Percentiles rank a stretch among this genome's conserved stretches.
These are phyloP conservation scores for Ptychobarbus kaznakovi DNA, from an alignment of 2,797 vertebrate species.

Conservation along the genomic window DNA sequence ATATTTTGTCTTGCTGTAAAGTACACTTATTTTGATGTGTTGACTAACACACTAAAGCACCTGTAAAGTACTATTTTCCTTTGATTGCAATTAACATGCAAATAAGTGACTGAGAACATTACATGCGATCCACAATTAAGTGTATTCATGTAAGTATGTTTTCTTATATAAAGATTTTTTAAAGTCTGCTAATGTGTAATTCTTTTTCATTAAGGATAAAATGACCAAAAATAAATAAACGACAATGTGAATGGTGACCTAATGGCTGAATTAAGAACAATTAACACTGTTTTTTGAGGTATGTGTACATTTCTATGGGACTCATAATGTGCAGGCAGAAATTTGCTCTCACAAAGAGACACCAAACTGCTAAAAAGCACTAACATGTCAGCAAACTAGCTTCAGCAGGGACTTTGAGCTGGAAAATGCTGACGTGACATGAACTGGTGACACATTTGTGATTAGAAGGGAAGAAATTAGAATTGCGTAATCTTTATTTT, in stretches of 20 bases:
- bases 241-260: not conserved
- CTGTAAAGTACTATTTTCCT: not conserved
- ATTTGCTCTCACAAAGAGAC: not conserved
- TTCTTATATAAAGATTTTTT: not conserved
- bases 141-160: not conserved
- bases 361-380: not conserved
- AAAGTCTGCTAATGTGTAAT: not conserved
- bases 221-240: not conserved
- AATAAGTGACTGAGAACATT: not conserved
- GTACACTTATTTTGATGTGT: not conserved
- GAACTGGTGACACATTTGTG: conserved; percentile 31
- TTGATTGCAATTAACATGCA: not conserved
- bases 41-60: not conserved
- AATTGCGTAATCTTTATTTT: not conserved
- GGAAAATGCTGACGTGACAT: not conserved
- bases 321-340: not conserved
- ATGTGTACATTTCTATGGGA: not conserved
- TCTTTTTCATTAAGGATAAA: not conserved
- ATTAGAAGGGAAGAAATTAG: conserved; percentile 2
- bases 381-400: conserved; percentile 8
- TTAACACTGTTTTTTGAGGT: not conserved
- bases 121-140: not conserved
- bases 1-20: too few species aligned
- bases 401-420: not conserved
- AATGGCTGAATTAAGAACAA: not conserved